Conservation (phyloP, 2,113 vertebrate species). For the Eretmochelys imbricata region DNA sequence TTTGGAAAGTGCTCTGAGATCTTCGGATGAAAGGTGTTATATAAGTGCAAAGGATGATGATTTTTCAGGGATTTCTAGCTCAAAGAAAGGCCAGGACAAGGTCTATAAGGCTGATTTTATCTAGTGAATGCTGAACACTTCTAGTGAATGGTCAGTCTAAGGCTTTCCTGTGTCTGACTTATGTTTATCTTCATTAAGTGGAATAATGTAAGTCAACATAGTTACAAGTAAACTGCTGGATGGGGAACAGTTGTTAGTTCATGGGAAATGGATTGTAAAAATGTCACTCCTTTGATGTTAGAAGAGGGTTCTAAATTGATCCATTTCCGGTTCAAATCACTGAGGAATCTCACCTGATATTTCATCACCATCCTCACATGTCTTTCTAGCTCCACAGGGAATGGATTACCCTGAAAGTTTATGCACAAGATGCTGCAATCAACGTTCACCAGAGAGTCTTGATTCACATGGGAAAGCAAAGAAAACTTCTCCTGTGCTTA, state of each 20-base stretch:
- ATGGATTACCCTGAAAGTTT: not conserved
- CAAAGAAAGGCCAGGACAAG: slow-evolving; percentile 57
- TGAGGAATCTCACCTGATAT: slow-evolving; percentile 53
- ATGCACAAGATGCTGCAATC: not conserved
- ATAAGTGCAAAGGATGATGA: slow-evolving; percentile 62
- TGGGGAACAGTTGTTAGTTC: slow-evolving; percentile 64
- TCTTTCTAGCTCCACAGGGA: slow-evolving; percentile 11
- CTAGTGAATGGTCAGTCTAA: slow-evolving; percentile 43
- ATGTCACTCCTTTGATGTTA: slow-evolving; percentile 51
- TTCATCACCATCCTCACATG: slow-evolving; percentile 27
- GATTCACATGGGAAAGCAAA: not conserved
- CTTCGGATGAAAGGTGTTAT: slow-evolving; percentile 27
- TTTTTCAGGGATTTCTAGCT: slow-evolving; percentile 64
- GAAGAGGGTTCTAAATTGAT: slow-evolving; percentile 57
- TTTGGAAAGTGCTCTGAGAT: slow-evolving; percentile 53
- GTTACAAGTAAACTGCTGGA: slow-evolving; percentile 71
- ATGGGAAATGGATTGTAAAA: slow-evolving; percentile 68
- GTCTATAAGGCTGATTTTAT: slow-evolving; percentile 52
- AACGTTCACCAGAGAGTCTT: slow-evolving; percentile 20
- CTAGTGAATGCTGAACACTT: slow-evolving; percentile 63
- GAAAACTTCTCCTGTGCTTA: slow-evolving; percentile 27
- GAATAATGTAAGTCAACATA: slow-evolving; percentile 75
- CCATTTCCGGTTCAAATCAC: slow-evolving; percentile 61
- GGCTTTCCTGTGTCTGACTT: slow-evolving; percentile 74
- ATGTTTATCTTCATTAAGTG: slow-evolving; percentile 74